Conservation (phyloP, 2,797 vertebrate genomes). For the Sardinella longiceps region DNA sequence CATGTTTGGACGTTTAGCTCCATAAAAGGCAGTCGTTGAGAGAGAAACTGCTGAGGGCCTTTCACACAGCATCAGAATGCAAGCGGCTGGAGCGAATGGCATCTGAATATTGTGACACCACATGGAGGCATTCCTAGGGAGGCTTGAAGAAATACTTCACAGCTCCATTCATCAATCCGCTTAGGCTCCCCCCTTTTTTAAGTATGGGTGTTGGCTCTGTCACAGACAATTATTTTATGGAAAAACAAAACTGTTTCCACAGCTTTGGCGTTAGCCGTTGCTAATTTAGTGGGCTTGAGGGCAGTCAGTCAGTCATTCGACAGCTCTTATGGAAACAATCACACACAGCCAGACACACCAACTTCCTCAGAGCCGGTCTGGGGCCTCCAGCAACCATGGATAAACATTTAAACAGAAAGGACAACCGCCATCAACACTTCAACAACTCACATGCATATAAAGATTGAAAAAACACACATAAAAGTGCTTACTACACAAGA, state of each 20-base stretch:
- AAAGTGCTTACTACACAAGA: neutral
- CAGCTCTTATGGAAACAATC: neutral
- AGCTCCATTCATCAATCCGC: neutral
- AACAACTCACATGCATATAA: constrained; percentile 14
- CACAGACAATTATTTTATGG: neutral
- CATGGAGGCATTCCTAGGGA: neutral
- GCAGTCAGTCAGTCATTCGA: neutral
- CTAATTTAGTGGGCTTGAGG: neutral
- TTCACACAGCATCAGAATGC: constrained; percentile 15
- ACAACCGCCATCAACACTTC: neutral
- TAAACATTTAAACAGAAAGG: neutral
- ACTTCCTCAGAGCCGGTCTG: neutral
- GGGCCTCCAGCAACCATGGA: neutral
- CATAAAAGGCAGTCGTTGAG: neutral
- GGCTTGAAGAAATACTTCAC: neutral
- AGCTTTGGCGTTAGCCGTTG: neutral
- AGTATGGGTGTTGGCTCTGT: neutral
- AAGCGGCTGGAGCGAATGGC: neutral
- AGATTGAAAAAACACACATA: neutral
- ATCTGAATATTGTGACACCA: constrained; percentile 11
- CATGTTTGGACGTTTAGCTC: constrained; percentile 18
- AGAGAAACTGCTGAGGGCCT: neutral
- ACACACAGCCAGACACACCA: neutral
- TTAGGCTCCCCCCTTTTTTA: neutral
- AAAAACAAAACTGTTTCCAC: neutral